Conservation (phyloP, 2,888 invertebrate species). For the Mythimna albipuncta region DNA sequence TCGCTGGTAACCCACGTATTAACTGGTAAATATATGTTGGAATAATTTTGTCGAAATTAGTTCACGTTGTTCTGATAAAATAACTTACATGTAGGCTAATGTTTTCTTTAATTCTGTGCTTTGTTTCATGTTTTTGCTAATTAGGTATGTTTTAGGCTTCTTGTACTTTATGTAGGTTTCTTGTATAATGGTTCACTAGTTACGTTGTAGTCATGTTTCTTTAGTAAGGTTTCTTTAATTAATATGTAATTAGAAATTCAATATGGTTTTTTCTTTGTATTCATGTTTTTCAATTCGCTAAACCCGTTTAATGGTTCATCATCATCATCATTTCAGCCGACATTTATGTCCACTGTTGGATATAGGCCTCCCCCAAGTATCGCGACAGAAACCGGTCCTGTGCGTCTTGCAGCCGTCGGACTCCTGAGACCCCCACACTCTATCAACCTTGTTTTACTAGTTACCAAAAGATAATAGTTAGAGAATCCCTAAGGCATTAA, state of each 20-base stretch:
- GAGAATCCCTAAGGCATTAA: too few species aligned
- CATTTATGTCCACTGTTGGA: background rate
- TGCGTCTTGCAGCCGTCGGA: too few species aligned
- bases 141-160: constrained; percentile 25
- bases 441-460: background rate
- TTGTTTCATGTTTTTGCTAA: constrained; percentile 29
- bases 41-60: constrained; percentile 9
- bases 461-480: background rate
- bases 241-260: background rate
- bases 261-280: background rate
- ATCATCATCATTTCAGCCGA: background rate
- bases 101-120: constrained; percentile 19
- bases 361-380: background rate
- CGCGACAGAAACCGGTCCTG: background rate
- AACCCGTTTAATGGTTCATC: background rate
- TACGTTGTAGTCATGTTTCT: constrained; percentile 5
- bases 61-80: constrained; percentile 8
- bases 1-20: too few species aligned
- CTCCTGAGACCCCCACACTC: too few species aligned
- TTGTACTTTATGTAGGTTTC: background rate
- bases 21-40: background rate
- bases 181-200: constrained; percentile 4
- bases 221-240: background rate
- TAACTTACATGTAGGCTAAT: constrained; percentile 31
- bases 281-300: background rate